These are phyloP conservation scores for Nylanderia fulva DNA, from an alignment of 1,140 invertebrate species.

Conservation along the genomic window DNA sequence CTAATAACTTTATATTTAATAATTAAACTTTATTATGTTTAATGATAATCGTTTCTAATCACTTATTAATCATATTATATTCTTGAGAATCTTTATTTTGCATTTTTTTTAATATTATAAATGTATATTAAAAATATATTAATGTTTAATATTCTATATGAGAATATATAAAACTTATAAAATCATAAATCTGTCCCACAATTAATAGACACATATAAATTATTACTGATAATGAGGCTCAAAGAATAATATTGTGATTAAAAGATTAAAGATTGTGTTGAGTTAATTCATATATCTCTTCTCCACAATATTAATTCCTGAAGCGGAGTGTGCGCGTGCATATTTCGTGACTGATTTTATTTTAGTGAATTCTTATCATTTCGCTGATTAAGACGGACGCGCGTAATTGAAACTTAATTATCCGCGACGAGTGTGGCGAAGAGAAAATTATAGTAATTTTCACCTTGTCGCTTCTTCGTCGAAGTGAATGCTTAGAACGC, in stretches of 20 bases:
- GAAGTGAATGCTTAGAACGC: slow-evolving; percentile 13
- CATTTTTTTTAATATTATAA: background rate
- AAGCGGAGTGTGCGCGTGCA: background rate
- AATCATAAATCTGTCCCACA: background rate
- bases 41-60: background rate
- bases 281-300: slow-evolving; percentile 24
- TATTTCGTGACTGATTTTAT: slow-evolving; percentile 8
- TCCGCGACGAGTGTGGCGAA: slow-evolving; percentile 13
- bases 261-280: background rate
- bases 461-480: slow-evolving; percentile 4
- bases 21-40: background rate
- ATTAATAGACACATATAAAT: background rate
- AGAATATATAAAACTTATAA: background rate
- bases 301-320: background rate
- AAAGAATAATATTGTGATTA: background rate
- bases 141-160: background rate
- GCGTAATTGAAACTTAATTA: slow-evolving; percentile 52
- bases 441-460: slow-evolving; percentile 50
- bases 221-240: background rate
- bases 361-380: slow-evolving; percentile 36
- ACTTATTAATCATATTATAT: background rate
- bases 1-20: background rate
- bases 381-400: slow-evolving; percentile 41
- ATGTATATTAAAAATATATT: background rate
- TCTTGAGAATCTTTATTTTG: background rate